A percentile compares a stretch with the other conserved stretches of the same genome.
phyloP scores from a whole-genome alignment of 2,113 vertebrate genomes.

The Mirza zaza region DNA sequence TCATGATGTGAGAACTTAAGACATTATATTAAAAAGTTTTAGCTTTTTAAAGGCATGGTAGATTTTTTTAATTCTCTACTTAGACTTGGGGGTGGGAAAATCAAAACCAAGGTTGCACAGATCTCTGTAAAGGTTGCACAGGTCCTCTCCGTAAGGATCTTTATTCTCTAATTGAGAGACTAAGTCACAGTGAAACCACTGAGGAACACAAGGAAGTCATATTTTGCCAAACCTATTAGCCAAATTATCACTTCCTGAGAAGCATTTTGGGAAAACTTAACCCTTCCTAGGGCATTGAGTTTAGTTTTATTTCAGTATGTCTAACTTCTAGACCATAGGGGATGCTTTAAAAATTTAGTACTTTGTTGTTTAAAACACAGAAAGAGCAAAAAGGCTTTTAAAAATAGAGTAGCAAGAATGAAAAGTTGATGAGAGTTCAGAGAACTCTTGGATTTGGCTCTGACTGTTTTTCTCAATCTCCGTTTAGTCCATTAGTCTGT shows the following conservation, averaged over 20 bases:
- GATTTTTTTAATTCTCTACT: too few relatives aligned
- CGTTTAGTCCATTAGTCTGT: background rate
- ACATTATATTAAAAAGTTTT: background rate
- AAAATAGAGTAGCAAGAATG: constrained; percentile 11
- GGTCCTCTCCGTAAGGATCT: background rate
- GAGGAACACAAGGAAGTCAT: background rate
- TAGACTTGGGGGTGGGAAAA: background rate
- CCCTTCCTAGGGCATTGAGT: background rate
- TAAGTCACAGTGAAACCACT: background rate
- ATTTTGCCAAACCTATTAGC: background rate
- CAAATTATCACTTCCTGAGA: background rate
- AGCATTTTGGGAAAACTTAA: background rate
- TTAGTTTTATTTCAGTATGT: background rate
- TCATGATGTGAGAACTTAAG: background rate
- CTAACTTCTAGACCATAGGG: background rate
- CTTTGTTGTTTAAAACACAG: constrained; percentile 14
- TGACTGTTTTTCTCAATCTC: background rate
- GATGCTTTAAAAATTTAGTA: constrained; percentile 27
- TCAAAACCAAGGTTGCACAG: background rate
- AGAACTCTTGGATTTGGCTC: constrained; percentile 3
- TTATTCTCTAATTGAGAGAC: background rate
- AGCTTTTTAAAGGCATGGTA: background rate
- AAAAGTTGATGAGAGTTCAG: constrained; percentile 27
- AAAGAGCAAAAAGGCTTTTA: background rate
- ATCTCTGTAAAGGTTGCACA: background rate